Base-by-base conservation (phyloP, 2,797 vertebrate species). In the Streptopelia turtur region DNA sequence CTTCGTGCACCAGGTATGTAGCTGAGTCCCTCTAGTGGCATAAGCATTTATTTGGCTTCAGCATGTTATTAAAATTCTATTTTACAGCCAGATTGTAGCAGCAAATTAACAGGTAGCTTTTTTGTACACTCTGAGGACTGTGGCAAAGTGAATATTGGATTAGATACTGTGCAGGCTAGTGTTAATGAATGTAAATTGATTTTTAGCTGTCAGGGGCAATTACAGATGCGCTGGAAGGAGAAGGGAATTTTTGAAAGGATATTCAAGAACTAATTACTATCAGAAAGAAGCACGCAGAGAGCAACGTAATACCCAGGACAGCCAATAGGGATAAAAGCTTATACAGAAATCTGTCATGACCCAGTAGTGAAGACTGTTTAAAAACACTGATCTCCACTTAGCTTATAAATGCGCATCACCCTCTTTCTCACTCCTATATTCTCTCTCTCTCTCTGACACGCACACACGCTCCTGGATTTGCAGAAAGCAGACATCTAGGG, bases 21-120 rank as follows among this genome's bases (percentile, higher is more conserved):
- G 71, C 93, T 97, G 97, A 90, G 96, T 96, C 97, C 97, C 97
- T 97, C 97, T 97, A 96, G 97, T 76, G 97, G 97, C 64, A 68
- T 16, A 55, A 85, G 37, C 66, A 78, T 79, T 84, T 79, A n/a
- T 68, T 88, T 82, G 52, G 56, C 78, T 89, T 88, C 70, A 74
- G 47, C 18, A 8, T 47, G 63, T 83, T 45, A 94, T 83, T 81
- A 88, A 77, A 60, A 93, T 83, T 59, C 80, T 53, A 5, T 83
- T 85, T 83, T 69, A 66, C 75, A 66, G 50, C 30, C 75, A 65
- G 71, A 21, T 37, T 63, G 35, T 10, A 71, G 28, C 83, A 79
- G 60, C 63, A 72, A 93, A 93, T 85, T 93, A 75, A 85, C 71
- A 90, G 90, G 77, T 85, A 79, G 59, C 35, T 64, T 71, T 81